These are phyloP conservation scores for Scelioninae gen. 2 DNA, from an alignment of 2,888 invertebrate species.

Conservation along the genomic window DNA sequence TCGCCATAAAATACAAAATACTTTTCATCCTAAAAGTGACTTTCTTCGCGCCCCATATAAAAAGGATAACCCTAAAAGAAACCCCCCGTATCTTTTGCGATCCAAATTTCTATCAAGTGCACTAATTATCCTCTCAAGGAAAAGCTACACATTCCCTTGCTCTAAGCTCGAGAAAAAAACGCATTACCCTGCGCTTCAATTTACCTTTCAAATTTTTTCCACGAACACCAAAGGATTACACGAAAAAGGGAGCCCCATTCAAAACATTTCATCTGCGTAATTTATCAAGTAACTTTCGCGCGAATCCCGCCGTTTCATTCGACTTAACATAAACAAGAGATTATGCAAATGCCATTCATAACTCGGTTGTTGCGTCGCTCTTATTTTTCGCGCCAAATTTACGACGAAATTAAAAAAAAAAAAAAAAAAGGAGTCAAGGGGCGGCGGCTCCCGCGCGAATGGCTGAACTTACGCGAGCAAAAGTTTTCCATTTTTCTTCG, in stretches of 20 bases:
- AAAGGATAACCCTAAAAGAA: too few species aligned
- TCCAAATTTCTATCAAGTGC: too few species aligned
- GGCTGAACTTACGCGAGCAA: conserved; percentile 85
- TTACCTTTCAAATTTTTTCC: conserved; percentile 11
- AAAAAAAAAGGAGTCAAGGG: conserved; percentile 1
- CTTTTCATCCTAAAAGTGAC: too few species aligned
- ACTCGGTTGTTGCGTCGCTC: conserved; percentile 14
- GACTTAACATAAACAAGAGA: conserved; percentile 43
- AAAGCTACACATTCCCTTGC: not conserved
- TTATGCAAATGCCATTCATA: conserved; percentile 49
- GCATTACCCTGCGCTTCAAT: too few species aligned
- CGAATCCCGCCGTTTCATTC: conserved; percentile 32
- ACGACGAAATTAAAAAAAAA: conserved; percentile 29
- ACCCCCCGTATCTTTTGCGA: too few species aligned
- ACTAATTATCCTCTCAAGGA: not conserved
- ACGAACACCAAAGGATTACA: conserved; percentile 22
- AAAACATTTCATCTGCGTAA: conserved; percentile 43
- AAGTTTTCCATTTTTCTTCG: conserved; percentile 99
- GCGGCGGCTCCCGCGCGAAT: not conserved
- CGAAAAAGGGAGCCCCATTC: conserved; percentile 20
- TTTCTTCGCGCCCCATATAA: too few species aligned
- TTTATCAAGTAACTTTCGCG: conserved; percentile 39
- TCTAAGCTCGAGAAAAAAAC: too few species aligned
- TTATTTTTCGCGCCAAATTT: conserved; percentile 21
- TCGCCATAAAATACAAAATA: too few species aligned